These are phyloP conservation scores for Ophion costatus DNA, from an alignment of 2,888 invertebrate genomes.

Conservation along the genomic window DNA sequence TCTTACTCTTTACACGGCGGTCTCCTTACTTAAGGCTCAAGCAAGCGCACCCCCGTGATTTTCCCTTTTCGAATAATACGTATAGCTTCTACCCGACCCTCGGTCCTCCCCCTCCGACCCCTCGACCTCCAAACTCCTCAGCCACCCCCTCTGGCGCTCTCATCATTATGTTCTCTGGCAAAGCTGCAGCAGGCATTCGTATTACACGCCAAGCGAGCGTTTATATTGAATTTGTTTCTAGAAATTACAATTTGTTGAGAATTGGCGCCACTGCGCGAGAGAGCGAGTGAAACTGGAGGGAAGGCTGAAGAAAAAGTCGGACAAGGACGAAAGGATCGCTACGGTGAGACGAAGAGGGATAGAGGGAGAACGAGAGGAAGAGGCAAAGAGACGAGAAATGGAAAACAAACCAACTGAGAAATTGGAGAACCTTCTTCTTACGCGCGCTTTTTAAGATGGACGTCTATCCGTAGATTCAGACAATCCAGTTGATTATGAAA, in stretches of 20 bases:
- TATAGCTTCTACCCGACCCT: slow-evolving; percentile 31
- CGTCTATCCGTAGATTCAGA: slow-evolving; percentile 30
- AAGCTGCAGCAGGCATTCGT: slow-evolving; percentile 81
- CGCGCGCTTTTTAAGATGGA: slow-evolving; percentile 6
- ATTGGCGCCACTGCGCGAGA: slow-evolving; percentile 66
- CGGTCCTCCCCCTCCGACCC: slow-evolving; percentile 21
- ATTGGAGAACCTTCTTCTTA: slow-evolving; percentile 46
- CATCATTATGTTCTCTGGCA: slow-evolving; percentile 77
- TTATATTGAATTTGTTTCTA: slow-evolving; percentile 82
- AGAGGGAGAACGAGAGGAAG: slow-evolving; percentile 11
- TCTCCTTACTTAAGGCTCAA: slow-evolving; percentile 59
- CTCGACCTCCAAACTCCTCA: slow-evolving; percentile 49
- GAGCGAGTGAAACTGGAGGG: slow-evolving; percentile 2
- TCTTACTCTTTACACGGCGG: slow-evolving; percentile 60
- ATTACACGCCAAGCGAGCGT: slow-evolving; percentile 79
- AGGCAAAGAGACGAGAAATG: slow-evolving; percentile 35
- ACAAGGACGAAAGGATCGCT: neutral
- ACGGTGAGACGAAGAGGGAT: neutral
- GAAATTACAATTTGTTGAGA: slow-evolving; percentile 82
- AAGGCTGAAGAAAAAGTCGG: neutral
- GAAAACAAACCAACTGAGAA: slow-evolving; percentile 59
- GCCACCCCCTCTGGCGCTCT: slow-evolving; percentile 68
- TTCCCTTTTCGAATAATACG: slow-evolving; percentile 55
- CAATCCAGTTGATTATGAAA: slow-evolving; percentile 17
- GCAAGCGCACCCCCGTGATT: slow-evolving; percentile 58